phyloP scores from a whole-genome alignment of 2,888 invertebrate genomes.

The Standfussiana lucernea region DNA sequence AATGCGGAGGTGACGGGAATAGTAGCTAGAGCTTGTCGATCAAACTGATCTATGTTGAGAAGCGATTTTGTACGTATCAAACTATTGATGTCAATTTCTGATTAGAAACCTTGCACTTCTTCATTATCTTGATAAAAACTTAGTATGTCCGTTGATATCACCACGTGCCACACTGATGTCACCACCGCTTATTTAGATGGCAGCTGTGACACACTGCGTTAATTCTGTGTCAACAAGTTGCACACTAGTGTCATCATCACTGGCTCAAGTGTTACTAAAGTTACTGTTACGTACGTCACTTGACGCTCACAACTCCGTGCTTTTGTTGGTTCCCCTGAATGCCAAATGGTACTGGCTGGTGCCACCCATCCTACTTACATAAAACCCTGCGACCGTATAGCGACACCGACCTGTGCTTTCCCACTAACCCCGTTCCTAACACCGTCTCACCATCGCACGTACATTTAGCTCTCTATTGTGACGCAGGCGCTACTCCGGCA shows the following conservation, averaged over 20 bases:
- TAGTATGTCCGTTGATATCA: too few species aligned
- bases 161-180: too few species aligned
- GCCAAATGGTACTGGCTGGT: too few species aligned
- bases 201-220: too few species aligned
- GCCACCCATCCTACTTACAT: neutral
- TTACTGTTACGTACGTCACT: too few species aligned
- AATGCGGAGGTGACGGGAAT: constrained; percentile 38
- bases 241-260: neutral
- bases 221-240: neutral
- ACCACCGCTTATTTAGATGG: too few species aligned
- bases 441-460: constrained; percentile 5
- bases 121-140: too few species aligned
- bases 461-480: constrained; percentile 27
- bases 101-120: too few species aligned
- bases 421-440: constrained; percentile 13
- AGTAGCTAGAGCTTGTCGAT: constrained; percentile 3
- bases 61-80: neutral
- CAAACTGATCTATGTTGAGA: neutral
- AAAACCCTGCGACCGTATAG: neutral
- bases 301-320: neutral
- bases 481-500: constrained; percentile 13
- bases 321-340: too few species aligned
- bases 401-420: neutral
- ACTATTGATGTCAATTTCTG: neutral
- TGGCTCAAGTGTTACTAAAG: neutral